Conservation (phyloP, 1,140 invertebrate species). For the Scaptomyza montana region DNA sequence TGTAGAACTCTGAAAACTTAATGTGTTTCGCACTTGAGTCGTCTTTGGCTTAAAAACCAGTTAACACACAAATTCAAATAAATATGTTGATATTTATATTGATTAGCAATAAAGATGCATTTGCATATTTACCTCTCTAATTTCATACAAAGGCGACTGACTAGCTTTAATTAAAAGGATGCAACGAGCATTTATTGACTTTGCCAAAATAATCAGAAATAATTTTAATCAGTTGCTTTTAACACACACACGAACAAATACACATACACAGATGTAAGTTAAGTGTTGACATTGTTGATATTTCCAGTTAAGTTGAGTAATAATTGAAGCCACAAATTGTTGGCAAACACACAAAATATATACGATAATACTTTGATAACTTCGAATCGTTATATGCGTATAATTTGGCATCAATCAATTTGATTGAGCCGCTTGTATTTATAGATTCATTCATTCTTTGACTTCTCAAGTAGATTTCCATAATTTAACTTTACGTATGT, state of each 20-base stretch:
- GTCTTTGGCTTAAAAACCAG: too few relatives aligned
- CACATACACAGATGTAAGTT: too few relatives aligned
- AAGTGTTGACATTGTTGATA: neutral
- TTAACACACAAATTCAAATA: too few relatives aligned
- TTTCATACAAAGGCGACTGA: too few relatives aligned
- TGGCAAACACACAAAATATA: constrained; percentile 3
- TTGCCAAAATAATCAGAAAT: too few relatives aligned
- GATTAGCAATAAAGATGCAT: too few relatives aligned
- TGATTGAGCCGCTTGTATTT: constrained; percentile 20
- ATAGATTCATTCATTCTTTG: constrained; percentile 44
- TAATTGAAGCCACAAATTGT: constrained; percentile 1
- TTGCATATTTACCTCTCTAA: too few relatives aligned
- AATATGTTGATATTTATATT: too few relatives aligned
- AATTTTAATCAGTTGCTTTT: neutral
- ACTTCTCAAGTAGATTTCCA: constrained; percentile 72
- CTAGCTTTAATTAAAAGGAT: too few relatives aligned
- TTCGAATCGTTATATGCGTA: neutral
- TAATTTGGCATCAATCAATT: constrained; percentile 62
- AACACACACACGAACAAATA: neutral
- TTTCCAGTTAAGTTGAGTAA: constrained; percentile 1
- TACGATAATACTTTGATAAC: neutral
- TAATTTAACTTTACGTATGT: constrained; percentile 24
- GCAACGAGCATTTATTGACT: too few relatives aligned
- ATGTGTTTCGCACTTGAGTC: too few relatives aligned
- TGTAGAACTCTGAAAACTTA: too few relatives aligned